phyloP scores from a whole-genome alignment of 2,888 invertebrate genomes.

The Lithophane ornitopus region DNA sequence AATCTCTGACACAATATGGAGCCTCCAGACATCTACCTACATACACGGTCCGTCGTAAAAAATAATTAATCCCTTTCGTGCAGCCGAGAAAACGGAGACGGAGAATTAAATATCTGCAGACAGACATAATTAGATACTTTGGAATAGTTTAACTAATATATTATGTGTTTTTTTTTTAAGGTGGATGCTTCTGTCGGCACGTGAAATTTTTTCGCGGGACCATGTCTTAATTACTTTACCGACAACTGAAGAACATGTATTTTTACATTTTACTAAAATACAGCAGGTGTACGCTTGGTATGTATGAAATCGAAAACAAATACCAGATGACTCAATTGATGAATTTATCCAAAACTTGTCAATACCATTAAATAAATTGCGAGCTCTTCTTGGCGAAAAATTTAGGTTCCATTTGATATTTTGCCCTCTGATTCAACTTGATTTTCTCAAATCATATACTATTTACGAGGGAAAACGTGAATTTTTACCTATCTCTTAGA shows the following conservation, averaged over 20 bases:
- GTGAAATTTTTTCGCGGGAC: background rate
- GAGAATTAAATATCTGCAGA: slow-evolving; percentile 40
- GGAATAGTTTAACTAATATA: slow-evolving; percentile 23
- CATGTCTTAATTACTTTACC: slow-evolving; percentile 1
- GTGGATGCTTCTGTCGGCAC: background rate
- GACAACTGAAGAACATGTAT: slow-evolving; percentile 24
- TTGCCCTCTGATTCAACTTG: background rate
- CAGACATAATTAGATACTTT: slow-evolving; percentile 19
- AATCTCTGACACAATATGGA: slow-evolving; percentile 44
- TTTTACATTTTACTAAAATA: slow-evolving; percentile 36
- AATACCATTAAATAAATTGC: slow-evolving; percentile 26
- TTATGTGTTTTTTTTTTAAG: background rate
- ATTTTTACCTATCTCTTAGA: slow-evolving; percentile 27
- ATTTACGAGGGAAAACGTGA: slow-evolving; percentile 25
- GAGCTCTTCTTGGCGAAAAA: slow-evolving; percentile 1
- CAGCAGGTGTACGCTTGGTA: slow-evolving; percentile 41
- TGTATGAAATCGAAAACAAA: slow-evolving; percentile 60
- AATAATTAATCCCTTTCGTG: slow-evolving; percentile 58
- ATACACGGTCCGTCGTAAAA: slow-evolving; percentile 46
- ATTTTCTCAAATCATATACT: slow-evolving; percentile 22
- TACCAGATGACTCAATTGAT: slow-evolving; percentile 63
- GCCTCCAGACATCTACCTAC: slow-evolving; percentile 30
- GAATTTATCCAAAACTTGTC: slow-evolving; percentile 54
- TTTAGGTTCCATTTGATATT: slow-evolving; percentile 21
- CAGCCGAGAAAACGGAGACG: slow-evolving; percentile 25